These are phyloP conservation scores for Psittacula echo DNA, from an alignment of 2,797 vertebrate genomes.

Conservation along the genomic window DNA sequence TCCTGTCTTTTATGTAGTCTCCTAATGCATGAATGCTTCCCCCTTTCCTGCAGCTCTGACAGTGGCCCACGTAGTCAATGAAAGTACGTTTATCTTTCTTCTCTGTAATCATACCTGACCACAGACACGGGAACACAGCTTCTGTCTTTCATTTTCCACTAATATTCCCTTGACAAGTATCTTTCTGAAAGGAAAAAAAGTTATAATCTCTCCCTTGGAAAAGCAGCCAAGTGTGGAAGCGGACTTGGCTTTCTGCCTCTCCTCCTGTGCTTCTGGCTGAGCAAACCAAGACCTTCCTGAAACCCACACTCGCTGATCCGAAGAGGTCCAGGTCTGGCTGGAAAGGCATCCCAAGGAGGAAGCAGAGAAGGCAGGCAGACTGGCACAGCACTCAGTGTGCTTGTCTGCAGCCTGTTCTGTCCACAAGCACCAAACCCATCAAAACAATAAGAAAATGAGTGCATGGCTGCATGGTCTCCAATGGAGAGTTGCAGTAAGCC, in stretches of 20 bases:
- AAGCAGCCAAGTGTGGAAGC: not conserved
- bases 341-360: not conserved
- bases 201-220: slow-evolving; percentile 28
- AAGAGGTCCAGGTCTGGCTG: not conserved
- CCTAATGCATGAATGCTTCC: not conserved
- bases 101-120: slow-evolving; percentile 52
- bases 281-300: not conserved
- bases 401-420: not conserved
- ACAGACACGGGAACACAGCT: not conserved
- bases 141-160: slow-evolving; percentile 41
- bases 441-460: not conserved
- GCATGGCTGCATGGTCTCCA: fast-evolving
- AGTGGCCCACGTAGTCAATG: not conserved
- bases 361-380: not conserved
- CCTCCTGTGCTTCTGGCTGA: not conserved
- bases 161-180: slow-evolving; percentile 31
- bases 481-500: not conserved
- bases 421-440: not conserved
- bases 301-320: fast-evolving
- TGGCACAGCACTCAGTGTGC: not conserved
- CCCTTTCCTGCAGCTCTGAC: slow-evolving; percentile 2
- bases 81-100: slow-evolving; percentile 29
- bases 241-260: not conserved
- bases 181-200: slow-evolving; percentile 26
- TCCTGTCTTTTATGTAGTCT: slow-evolving; percentile 33